These are phyloP conservation scores for Atrina japonica DNA, from an alignment of 2,888 invertebrate species.

Conservation along the genomic window DNA sequence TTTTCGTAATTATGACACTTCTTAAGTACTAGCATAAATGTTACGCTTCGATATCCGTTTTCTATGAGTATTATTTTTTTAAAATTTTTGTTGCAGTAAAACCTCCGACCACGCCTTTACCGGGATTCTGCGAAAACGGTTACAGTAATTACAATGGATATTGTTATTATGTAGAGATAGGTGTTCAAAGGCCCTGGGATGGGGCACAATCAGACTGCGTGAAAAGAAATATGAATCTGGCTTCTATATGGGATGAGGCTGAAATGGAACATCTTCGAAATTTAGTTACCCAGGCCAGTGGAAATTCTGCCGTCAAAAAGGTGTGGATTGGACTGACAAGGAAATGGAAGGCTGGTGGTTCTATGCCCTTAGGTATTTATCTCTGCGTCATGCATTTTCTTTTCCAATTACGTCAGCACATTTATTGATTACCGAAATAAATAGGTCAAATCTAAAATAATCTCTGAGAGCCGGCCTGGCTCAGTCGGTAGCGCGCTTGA, in stretches of 20 bases:
- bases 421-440: no score
- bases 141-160: slow-evolving; percentile 9
- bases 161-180: slow-evolving; percentile 25
- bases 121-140: slow-evolving; percentile 3
- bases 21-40: no score
- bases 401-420: no score
- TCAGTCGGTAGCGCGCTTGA: no score
- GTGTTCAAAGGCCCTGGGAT: slow-evolving; percentile 15
- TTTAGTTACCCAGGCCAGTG: not conserved
- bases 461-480: no score
- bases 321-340: slow-evolving; percentile 27
- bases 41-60: no score
- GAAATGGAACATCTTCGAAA: slow-evolving; percentile 19
- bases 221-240: slow-evolving; percentile 5
- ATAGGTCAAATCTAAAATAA: not conserved
- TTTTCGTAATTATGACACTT: no score
- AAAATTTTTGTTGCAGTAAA: no score
- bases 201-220: slow-evolving; percentile 27
- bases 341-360: not conserved
- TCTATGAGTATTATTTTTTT: no score
- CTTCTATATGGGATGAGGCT: slow-evolving; percentile 8
- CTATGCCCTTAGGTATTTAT: no score
- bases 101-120: slow-evolving; percentile 1
- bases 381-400: no score
- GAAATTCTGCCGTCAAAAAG: not conserved